These are phyloP conservation scores for Trachythela sp. DNA, from an alignment of 64 coral and sea anemone genomes.

Conservation along the genomic window DNA sequence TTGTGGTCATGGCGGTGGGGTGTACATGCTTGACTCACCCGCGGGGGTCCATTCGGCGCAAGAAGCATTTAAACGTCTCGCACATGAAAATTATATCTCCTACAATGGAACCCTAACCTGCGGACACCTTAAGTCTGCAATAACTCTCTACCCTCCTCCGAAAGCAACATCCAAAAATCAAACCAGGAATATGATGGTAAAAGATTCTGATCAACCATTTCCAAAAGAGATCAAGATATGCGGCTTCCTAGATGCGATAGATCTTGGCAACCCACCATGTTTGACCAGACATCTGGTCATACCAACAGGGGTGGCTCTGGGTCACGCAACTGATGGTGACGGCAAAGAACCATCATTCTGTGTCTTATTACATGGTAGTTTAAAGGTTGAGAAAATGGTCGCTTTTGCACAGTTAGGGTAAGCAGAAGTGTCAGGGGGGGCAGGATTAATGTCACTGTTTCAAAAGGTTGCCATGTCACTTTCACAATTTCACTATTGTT, in stretches of 20 bases:
- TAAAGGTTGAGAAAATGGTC: slow-evolving; percentile 98
- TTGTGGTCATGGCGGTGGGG: slow-evolving; percentile 70
- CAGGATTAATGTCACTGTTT: background rate
- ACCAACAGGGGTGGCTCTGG: slow-evolving; percentile 17
- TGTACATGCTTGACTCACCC: slow-evolving; percentile 79
- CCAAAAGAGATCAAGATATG: slow-evolving; percentile 90
- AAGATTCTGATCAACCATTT: slow-evolving; percentile 26
- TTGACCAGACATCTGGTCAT: slow-evolving; percentile 79
- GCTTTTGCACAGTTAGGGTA: slow-evolving; percentile 89
- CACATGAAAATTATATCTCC: slow-evolving; percentile 72
- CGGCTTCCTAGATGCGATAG: slow-evolving; percentile 84
- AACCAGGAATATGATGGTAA: background rate
- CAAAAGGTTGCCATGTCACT: too few species aligned
- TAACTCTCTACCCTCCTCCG: slow-evolving; percentile 80
- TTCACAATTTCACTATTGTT: too few species aligned
- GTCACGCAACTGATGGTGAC: background rate
- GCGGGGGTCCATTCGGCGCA: slow-evolving; percentile 70
- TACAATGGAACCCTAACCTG: slow-evolving; percentile 81
- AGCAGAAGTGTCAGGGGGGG: slow-evolving; percentile 10
- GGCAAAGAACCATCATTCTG: slow-evolving; percentile 93
- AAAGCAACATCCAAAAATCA: slow-evolving; percentile 48
- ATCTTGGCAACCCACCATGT: slow-evolving; percentile 67
- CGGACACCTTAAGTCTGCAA: slow-evolving; percentile 79
- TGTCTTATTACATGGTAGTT: slow-evolving; percentile 93
- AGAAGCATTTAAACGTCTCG: slow-evolving; percentile 74